Evolutionary conservation across 2,797 vertebrate genomes (phyloP).

Genomic region (Salarias fasciatus): DNA sequence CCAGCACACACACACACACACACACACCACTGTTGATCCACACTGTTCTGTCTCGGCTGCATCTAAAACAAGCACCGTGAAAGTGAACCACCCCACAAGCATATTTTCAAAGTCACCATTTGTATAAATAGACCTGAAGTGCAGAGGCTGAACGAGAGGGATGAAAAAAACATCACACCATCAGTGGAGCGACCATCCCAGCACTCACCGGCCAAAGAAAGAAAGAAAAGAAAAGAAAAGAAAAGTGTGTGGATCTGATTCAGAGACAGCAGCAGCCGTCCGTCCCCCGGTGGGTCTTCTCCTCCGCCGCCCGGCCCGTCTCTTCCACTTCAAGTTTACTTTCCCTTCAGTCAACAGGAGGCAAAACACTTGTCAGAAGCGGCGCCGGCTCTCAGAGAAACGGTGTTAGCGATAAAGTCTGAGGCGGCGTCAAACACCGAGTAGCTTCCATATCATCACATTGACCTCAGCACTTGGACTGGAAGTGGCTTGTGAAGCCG

Average conservation of each 20-base stretch:
- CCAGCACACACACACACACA: background rate
- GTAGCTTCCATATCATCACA: background rate
- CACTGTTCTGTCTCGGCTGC: background rate
- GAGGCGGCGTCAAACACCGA: background rate
- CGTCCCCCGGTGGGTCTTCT: background rate
- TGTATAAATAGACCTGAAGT: slow-evolving; percentile 54
- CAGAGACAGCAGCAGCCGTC: slow-evolving; percentile 3
- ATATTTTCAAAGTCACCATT: slow-evolving; percentile 48
- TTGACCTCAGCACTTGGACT: slow-evolving; percentile 8
- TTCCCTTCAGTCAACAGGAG: slow-evolving; percentile 7
- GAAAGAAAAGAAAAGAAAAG: slow-evolving; percentile 3
- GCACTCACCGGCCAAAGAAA: slow-evolving; percentile 58
- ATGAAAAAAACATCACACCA: background rate
- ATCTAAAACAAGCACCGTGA: slow-evolving; percentile 18
- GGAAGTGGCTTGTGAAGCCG: slow-evolving; percentile 6
- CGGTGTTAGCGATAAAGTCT: slow-evolving; percentile 1
- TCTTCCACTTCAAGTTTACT: slow-evolving; percentile 7
- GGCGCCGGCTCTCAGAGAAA: background rate
- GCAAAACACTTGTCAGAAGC: background rate
- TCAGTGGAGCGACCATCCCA: slow-evolving; percentile 6
- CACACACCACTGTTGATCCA: background rate
- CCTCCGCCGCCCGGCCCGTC: background rate
- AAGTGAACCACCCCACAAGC: slow-evolving; percentile 19
- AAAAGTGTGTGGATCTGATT: slow-evolving; percentile 17
- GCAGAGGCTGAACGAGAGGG: background rate